These are phyloP conservation scores for Dicerorhinus sumatrensis DNA, from an alignment of 2,113 vertebrate species.

Conservation along the genomic window DNA sequence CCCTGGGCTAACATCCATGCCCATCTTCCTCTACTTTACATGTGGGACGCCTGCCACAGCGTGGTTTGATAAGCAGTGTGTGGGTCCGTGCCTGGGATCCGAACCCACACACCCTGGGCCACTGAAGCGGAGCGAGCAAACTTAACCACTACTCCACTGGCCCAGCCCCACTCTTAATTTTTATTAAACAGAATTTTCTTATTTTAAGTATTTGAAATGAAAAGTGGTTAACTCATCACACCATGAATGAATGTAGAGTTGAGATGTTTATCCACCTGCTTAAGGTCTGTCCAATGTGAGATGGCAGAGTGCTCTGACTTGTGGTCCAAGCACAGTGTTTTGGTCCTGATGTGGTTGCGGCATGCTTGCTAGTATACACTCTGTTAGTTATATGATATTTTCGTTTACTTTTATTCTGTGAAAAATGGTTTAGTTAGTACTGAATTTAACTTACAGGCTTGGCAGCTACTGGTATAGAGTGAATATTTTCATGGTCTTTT, in stretches of 20 bases:
- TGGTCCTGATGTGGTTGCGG: not conserved
- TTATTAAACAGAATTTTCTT: not conserved
- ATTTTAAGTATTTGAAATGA: conserved; percentile 24
- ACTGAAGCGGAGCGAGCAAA: no score
- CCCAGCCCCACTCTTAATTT: not conserved
- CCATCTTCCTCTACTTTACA: no score
- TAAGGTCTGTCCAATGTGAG: not conserved
- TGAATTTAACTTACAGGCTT: not conserved
- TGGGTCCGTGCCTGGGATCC: no score
- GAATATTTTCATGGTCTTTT: not conserved
- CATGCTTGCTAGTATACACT: not conserved
- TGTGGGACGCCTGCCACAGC: no score
- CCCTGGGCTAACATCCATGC: no score
- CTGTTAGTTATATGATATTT: not conserved
- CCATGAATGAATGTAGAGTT: not conserved
- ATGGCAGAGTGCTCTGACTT: not conserved
- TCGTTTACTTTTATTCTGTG: not conserved
- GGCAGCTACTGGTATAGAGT: not conserved
- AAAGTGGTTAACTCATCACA: not conserved
- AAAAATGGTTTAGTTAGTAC: not conserved
- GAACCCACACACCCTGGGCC: no score
- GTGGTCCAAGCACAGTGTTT: not conserved
- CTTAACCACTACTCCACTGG: no score
- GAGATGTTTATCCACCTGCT: not conserved
- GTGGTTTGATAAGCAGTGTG: no score